Evolutionary conservation across 1,140 invertebrate species (phyloP).

Genomic region (Helicoverpa zea): DNA sequence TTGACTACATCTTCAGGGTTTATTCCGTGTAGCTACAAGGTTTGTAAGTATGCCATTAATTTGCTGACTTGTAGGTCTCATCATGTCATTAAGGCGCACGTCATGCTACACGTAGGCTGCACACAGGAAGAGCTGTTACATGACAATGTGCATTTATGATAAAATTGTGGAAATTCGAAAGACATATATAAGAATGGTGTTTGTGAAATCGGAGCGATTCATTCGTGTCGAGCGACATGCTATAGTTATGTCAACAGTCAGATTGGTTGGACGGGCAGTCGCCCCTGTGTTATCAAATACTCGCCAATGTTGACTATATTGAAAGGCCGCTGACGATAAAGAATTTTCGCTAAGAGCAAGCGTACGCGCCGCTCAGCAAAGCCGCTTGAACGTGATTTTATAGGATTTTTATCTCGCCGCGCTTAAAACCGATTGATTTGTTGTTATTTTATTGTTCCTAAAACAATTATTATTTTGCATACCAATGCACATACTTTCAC

Average conservation of each 20-base stretch:
- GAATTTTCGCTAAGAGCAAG: conserved; percentile 62
- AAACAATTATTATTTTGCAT: conserved; percentile 39
- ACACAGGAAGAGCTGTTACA: conserved; percentile 6
- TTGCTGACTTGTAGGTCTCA: conserved; percentile 23
- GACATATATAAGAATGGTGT: conserved; percentile 55
- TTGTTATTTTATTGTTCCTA: conserved; percentile 53
- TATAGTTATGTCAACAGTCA: conserved; percentile 68
- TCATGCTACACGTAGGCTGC: background rate
- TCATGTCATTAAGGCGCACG: conserved; percentile 28
- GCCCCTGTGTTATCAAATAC: conserved; percentile 77
- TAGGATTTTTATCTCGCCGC: conserved; percentile 74
- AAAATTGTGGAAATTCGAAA: conserved; percentile 39
- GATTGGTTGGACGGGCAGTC: conserved; percentile 55
- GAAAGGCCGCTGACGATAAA: conserved; percentile 71
- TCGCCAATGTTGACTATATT: conserved; percentile 67
- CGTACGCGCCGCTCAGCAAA: conserved; percentile 13
- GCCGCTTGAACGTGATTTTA: conserved; percentile 75
- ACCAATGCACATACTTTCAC: conserved; percentile 25
- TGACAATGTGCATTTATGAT: conserved; percentile 25
- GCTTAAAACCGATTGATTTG: conserved; percentile 55
- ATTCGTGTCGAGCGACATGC: conserved; percentile 52
- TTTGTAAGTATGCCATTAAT: conserved; percentile 1
- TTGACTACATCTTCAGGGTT: background rate
- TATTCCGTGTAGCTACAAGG: background rate
- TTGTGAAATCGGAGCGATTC: conserved; percentile 60